A percentile compares a stretch with the other conserved stretches of the same genome.
Evolutionary conservation across 2,797 vertebrate species (phyloP).

Genomic region (Poeciliopsis paucimaculata): DNA sequence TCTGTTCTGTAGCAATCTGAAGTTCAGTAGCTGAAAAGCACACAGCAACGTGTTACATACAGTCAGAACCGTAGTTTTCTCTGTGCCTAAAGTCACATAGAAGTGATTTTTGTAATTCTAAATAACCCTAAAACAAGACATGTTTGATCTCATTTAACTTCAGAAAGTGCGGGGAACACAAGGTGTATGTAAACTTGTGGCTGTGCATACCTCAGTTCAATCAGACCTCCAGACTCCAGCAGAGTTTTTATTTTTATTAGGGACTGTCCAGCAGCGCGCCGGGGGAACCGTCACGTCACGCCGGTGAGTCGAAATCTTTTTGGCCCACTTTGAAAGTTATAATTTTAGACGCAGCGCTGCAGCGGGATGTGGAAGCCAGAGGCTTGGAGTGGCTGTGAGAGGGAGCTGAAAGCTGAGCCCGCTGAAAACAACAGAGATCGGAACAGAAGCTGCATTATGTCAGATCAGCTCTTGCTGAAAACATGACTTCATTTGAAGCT

Average conservation of each 20-base stretch:
- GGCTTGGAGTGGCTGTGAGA: conserved; percentile 61
- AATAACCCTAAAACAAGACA: neutral
- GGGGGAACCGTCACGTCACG: conserved; percentile 58
- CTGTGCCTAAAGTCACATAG: neutral
- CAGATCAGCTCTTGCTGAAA: conserved; percentile 1
- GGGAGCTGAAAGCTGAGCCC: conserved; percentile 57
- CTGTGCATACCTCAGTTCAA: neutral
- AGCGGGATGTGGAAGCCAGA: conserved; percentile 64
- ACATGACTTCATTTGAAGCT: neutral
- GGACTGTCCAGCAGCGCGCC: conserved; percentile 33
- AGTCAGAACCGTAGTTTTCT: neutral
- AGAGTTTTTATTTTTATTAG: conserved; percentile 8
- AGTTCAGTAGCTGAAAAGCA: neutral
- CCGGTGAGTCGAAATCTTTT: conserved; percentile 58
- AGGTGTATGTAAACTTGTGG: neutral
- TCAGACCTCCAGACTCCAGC: neutral
- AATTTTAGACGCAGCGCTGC: conserved; percentile 71
- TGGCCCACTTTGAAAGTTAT: conserved; percentile 68
- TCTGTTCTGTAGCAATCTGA: neutral
- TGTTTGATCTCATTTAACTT: neutral
- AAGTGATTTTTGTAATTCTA: too few relatives aligned
- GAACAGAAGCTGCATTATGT: conserved; percentile 24
- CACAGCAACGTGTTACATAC: neutral
- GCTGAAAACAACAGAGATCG: conserved; percentile 31
- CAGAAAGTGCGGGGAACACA: neutral